Base-by-base conservation (phyloP, 2,797 vertebrate genomes). In the Hybognathus amarus region DNA sequence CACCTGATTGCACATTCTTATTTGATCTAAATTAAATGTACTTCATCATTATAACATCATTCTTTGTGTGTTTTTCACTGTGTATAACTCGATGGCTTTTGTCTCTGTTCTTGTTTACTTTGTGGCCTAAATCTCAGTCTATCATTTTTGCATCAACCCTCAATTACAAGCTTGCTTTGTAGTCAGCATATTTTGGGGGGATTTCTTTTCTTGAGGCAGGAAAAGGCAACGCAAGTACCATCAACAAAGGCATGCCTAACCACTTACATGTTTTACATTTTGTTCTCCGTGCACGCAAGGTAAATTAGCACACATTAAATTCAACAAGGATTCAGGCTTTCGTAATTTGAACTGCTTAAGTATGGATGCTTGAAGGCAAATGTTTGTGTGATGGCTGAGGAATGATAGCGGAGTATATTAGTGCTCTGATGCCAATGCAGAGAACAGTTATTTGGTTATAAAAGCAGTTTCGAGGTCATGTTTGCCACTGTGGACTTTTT, bases 391-490 rank as follows among this genome's bases (percentile, higher is more conserved):
- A 73, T 52, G 33, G 27, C 33, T 6, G 38, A 73, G 61, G 15
- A 77, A 79, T 76, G 59, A 68, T 80, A 77, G 70, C 4, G 1
- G 73, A 73, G 30, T 77, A 68, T 77, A 87, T 86, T 88, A 80
- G 68, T 70, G 7, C 50, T 36, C n/a, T 87, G 33, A 61, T 50
- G 27, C 64, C 52, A 80, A 17, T 40, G 24, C 1, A 10, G 83
- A 79, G 52, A 36, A 64, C 42, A 69, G 56, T 38, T 24, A 47
- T 83, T 77, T 73, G 40, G 68, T 87, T 90, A 64, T 74, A 17
- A 88, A 89, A 90, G 77, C 38, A 77, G n/a, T 18, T 79, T 22
- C 13, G 11, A 68, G 73, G 75, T 80, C 78, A 64, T 79, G 33
- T 70, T 79, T 42, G 18, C 52, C 59, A 84, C 63, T 74, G 27